A percentile compares a stretch with the other conserved stretches of the same genome.
Evolutionary conservation across 2,888 invertebrate genomes (phyloP).

Genomic region (Kryphioiulus occultus): DNA sequence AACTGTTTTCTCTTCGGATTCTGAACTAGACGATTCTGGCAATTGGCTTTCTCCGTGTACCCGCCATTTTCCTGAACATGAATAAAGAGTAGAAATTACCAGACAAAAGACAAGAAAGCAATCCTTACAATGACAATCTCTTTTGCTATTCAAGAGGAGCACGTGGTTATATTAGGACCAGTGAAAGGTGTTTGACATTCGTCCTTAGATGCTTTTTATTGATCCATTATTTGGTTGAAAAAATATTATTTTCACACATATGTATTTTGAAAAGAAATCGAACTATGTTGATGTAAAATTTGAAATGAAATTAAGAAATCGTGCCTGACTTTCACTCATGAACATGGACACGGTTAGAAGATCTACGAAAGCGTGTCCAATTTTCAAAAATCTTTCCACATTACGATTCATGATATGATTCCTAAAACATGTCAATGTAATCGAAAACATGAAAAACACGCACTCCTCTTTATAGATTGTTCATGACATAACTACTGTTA

Average conservation of each 20-base stretch:
- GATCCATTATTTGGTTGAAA: too few species aligned
- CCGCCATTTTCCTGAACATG: background rate
- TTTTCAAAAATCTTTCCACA: background rate
- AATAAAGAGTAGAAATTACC: constrained; percentile 1
- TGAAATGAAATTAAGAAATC: too few species aligned
- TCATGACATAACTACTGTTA: background rate
- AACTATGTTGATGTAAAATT: background rate
- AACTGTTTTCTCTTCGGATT: constrained; percentile 18
- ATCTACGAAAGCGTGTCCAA: too few species aligned
- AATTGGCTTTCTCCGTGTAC: constrained; percentile 1
- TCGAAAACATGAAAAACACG: background rate
- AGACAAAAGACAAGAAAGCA: constrained; percentile 3
- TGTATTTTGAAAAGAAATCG: background rate
- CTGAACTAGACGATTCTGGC: constrained; percentile 10
- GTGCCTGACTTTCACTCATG: too few species aligned
- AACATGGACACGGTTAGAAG: too few species aligned
- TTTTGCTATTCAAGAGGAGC: background rate
- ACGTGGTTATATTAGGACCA: background rate
- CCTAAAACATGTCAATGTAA: background rate
- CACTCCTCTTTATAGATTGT: background rate
- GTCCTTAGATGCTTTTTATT: background rate
- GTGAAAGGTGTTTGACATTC: background rate
- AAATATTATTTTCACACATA: too few species aligned
- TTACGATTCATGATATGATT: background rate
- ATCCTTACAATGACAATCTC: background rate